Evolutionary conservation across 1,140 invertebrate species (phyloP), one percentile per base, ranked within the genome.

Genomic region (Pomacea maculata): DNA sequence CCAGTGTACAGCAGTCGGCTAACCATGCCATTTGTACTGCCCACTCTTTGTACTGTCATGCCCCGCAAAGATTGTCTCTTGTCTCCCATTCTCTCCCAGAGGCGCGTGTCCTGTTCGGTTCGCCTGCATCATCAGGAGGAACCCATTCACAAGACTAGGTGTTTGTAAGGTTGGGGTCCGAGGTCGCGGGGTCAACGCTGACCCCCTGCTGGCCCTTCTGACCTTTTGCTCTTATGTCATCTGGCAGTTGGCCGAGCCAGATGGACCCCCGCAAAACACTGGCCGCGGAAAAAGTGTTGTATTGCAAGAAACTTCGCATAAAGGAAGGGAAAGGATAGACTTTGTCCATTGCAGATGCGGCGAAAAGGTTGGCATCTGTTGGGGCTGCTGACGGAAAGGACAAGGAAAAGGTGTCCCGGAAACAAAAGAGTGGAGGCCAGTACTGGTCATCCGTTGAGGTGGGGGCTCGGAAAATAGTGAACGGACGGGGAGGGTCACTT

Each of bases 171-270:
- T 21, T 21, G n/a, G 61, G 57, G 75, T 76, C 61, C 64, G 8
- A 64, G 57, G 19, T 76, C 57, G 75, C n/a, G 57, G 61, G 75
- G 75, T 76, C 75, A 67, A 29, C 75, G 15, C 64, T 77, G 55
- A 78, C 65, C 77, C 77, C 65, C 65, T 68, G 21, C 75, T 77
- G 75, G 75, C 75, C 75, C 57, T 67, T 65, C 65, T 78, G 77
- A 78, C 77, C 77, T 57, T 77, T 77, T 78, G 77, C 34, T 71
- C 65, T 78, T 78, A 78, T 78, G 77, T 78, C 77, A 78, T 71
- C 52, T 71, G 67, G 64, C 52, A 52, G 54, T 5, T 65, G 19
- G 12, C 21, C 63, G 45, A 67, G 52, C 45, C 77, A 78, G 77
- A 78, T 78, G 77, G 63, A 63, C 34, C 73, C 25, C 73, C 25